A percentile compares a stretch with the other conserved stretches of the same genome.
Conservation (phyloP, 2,888 invertebrate genomes). For the Cyrtodaria siliqua region DNA sequence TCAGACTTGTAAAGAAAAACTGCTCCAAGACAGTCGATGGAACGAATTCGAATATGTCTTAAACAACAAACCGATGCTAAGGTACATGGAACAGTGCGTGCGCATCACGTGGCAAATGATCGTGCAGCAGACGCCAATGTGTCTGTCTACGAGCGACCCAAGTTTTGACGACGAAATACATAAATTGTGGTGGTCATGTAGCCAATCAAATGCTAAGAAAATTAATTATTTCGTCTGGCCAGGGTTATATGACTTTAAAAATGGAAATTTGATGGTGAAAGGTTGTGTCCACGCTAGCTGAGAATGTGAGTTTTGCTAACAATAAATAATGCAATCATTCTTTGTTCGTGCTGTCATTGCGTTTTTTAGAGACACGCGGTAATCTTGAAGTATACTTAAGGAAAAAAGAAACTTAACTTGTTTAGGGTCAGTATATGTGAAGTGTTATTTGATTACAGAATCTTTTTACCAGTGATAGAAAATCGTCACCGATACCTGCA, state of each 20-base stretch:
- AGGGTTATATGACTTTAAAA: constrained; percentile 77
- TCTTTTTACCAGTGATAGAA: too few species aligned
- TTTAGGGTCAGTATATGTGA: too few species aligned
- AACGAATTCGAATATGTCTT: constrained; percentile 44
- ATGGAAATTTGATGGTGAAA: constrained; percentile 79
- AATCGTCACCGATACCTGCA: too few species aligned
- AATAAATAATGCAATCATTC: too few species aligned
- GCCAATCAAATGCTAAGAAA: constrained; percentile 68
- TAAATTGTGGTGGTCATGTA: constrained; percentile 83
- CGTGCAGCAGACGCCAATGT: constrained; percentile 80
- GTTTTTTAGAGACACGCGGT: too few species aligned
- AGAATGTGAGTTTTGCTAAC: constrained; percentile 3
- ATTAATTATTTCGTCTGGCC: constrained; percentile 81
- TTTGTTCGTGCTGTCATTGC: too few species aligned
- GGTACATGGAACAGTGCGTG: constrained; percentile 73
- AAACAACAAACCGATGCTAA: constrained; percentile 57
- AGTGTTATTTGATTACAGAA: too few species aligned
- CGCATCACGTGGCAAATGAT: constrained; percentile 81
- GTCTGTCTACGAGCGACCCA: constrained; percentile 66
- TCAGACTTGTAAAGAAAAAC: constrained; percentile 65
- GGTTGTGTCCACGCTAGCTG: constrained; percentile 76
- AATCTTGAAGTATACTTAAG: too few species aligned
- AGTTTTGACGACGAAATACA: constrained; percentile 76
- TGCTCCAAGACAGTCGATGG: constrained; percentile 29
- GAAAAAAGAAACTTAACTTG: too few species aligned